phyloP scores from a whole-genome alignment of 1,140 invertebrate genomes.

The Drosophila ambigua region DNA sequence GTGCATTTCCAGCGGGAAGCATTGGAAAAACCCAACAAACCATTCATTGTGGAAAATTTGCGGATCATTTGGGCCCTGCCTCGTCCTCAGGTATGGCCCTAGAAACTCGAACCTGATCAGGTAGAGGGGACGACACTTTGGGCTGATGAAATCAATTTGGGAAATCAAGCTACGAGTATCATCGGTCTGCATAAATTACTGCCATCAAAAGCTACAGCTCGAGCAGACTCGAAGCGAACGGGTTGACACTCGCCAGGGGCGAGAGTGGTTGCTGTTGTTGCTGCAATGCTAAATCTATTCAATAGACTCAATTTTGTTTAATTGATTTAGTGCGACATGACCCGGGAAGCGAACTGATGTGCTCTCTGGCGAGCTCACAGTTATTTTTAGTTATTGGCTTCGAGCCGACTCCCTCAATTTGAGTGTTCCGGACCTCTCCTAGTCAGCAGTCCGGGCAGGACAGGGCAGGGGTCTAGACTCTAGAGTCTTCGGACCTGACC shows the following conservation, averaged over 20 bases:
- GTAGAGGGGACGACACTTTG: constrained; percentile 52
- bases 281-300: constrained; percentile 50
- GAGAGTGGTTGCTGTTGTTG: constrained; percentile 4
- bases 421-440: background rate
- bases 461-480: too few relatives aligned
- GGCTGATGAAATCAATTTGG: constrained; percentile 76
- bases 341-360: constrained; percentile 24
- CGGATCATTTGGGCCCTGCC: constrained; percentile 53
- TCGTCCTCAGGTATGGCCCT: constrained; percentile 19
- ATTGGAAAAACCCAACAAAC: constrained; percentile 55
- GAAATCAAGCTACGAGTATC: constrained; percentile 57
- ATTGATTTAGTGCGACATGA: constrained; percentile 71
- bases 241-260: constrained; percentile 25
- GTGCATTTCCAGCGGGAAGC: constrained; percentile 5
- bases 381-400: constrained; percentile 34
- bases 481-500: constrained; percentile 44
- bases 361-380: constrained; percentile 3
- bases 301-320: constrained; percentile 56
- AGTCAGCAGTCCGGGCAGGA: background rate
- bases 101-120: constrained; percentile 52
- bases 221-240: constrained; percentile 1
- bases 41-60: constrained; percentile 79
- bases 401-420: too few relatives aligned
- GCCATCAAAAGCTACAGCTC: constrained; percentile 22
- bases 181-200: constrained; percentile 68